Evolutionary conservation across 2,113 vertebrate species (phyloP), one percentile per base, ranked within the genome.

Genomic region (Eleginops maclovinus): DNA sequence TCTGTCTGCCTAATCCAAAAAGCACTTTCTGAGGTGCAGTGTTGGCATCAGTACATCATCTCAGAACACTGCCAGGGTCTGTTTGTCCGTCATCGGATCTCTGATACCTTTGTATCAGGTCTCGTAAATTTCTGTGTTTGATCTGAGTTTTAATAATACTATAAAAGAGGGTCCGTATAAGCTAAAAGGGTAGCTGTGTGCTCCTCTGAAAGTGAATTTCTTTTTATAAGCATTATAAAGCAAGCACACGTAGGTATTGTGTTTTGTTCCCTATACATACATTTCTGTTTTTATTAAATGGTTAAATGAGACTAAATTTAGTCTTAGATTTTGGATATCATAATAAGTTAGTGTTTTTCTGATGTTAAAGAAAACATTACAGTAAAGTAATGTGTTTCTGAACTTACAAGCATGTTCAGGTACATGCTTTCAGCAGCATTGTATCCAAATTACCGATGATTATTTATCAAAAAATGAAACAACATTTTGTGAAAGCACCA

Each of bases 1-100:
- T 81, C 75, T 88, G 77, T 87, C 87, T 84, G 76, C 14, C 56
- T 72, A 75, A 83, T 92, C 92, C 86, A 90, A 87, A 79, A 36
- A 88, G 86, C 74, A 56, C 80, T 87, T 83, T 90, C 83, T 67
- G 86, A 89, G 89, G 91, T 87, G 81, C 73, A 62, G 62, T 36
- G 19, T 60, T 93, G 92, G 90, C 92, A 87, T 81, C 72, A 41
- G 53, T 22, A 11, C 69, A 55, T 69, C 61, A 19, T 71, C 80
- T 86, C 83, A 50, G 49, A 60, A 14, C 63, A 13, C 64, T 87
- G 88, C 84, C 87, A 91, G 81, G 60, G 54, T 75, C 75, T 63
- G 72, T 53, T 72, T 66, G 47, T 75, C 71, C 50, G 16, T 74
- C 72, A 62, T 66, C 82, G 79, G 41, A 82, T 79, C 71, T 66